Evolutionary conservation across 2,113 vertebrate genomes (phyloP).

Genomic region (Chaetorhynchus papuensis): DNA sequence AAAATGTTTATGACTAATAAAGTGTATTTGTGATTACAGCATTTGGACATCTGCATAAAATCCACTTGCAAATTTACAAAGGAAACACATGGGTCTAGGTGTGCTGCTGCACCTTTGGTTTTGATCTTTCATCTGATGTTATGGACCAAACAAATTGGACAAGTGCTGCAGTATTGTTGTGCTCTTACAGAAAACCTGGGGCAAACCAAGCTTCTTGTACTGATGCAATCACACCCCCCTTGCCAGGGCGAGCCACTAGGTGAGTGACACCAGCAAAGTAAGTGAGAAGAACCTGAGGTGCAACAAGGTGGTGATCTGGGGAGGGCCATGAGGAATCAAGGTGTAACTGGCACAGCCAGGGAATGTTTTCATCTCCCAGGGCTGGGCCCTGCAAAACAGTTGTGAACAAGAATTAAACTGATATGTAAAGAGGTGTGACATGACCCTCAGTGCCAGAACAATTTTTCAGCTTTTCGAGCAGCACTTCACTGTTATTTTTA

Average conservation of each 20-base stretch:
- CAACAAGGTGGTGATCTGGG: neutral
- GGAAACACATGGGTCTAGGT: neutral
- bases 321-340: neutral
- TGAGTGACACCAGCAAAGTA: neutral
- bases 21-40: neutral
- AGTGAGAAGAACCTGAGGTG: neutral
- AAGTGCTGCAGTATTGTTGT: neutral
- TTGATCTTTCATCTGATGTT: neutral
- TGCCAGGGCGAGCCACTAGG: neutral
- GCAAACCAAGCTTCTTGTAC: neutral
- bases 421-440: neutral
- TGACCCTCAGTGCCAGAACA: neutral
- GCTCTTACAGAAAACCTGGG: neutral
- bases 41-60: neutral
- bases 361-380: accelerated
- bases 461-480: neutral
- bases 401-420: neutral
- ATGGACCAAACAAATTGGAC: neutral
- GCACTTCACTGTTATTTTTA: neutral
- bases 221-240: neutral
- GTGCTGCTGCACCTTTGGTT: neutral
- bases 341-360: neutral
- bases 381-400: neutral
- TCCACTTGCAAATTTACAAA: neutral
- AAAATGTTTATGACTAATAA: neutral